phyloP scores from a whole-genome alignment of 2,113 vertebrate genomes.

The Lamprologus sp. region DNA sequence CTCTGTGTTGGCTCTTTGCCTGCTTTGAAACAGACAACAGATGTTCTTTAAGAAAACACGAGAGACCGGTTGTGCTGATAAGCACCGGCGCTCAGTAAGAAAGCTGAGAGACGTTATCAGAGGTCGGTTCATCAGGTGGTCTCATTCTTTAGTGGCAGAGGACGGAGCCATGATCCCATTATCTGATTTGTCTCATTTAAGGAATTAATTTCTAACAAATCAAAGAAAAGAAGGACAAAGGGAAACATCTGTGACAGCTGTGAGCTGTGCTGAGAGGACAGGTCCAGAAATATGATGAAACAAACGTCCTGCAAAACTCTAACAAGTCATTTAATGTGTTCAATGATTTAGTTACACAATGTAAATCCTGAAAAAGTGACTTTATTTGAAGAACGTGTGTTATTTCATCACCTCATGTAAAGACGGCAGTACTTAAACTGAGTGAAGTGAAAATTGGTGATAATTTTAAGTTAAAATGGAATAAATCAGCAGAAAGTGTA shows the following conservation, averaged over 20 bases:
- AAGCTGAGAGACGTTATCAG: not conserved
- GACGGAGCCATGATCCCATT: not conserved
- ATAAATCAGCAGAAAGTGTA: not conserved
- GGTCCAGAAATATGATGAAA: not conserved
- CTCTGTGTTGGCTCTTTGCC: not conserved
- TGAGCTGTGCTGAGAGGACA: not conserved
- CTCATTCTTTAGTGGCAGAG: not conserved
- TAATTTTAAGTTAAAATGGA: not conserved
- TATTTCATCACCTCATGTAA: not conserved
- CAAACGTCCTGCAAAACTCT: not conserved
- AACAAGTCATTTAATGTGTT: not conserved
- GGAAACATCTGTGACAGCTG: not conserved
- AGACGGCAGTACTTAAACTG: not conserved
- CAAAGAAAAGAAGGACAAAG: not conserved
- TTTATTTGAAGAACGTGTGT: not conserved
- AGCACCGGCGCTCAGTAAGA: accelerated
- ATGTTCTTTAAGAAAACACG: not conserved
- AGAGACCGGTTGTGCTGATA: not conserved
- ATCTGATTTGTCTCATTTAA: not conserved
- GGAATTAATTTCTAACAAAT: not conserved
- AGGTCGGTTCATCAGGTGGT: not conserved
- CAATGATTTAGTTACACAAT: accelerated
- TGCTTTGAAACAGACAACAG: not conserved
- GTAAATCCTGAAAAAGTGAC: not conserved
- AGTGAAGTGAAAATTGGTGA: not conserved